Conservation (phyloP, 2,797 vertebrate species). For the Tokudaia muenninki region DNA sequence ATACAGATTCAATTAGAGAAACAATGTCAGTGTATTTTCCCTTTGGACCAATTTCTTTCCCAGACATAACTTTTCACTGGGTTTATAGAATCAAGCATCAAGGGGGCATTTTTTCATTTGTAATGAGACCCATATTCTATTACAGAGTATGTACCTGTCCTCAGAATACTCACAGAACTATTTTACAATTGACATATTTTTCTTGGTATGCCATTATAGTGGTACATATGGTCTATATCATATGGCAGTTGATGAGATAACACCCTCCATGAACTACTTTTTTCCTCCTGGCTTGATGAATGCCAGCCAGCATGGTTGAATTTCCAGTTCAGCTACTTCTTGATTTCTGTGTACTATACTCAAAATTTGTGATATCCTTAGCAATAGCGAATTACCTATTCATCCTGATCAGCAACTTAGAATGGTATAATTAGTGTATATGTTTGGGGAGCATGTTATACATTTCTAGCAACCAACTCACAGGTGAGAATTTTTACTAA, state of each 20-base stretch:
- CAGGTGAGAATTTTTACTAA: background rate
- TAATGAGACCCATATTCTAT: background rate
- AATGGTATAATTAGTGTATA: background rate
- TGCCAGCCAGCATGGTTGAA: background rate
- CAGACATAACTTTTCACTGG: background rate
- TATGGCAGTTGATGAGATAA: background rate
- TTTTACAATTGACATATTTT: background rate
- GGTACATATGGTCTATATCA: background rate
- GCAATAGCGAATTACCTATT: background rate
- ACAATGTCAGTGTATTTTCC: background rate
- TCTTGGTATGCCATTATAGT: background rate
- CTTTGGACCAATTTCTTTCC: background rate
- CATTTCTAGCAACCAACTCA: background rate
- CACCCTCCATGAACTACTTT: background rate
- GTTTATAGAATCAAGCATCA: background rate
- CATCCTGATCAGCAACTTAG: background rate
- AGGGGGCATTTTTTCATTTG: background rate
- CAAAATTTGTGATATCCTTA: background rate
- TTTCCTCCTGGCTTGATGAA: background rate
- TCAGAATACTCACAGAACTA: background rate
- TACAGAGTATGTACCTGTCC: background rate
- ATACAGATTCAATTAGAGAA: background rate
- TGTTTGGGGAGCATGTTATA: background rate
- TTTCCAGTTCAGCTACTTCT: background rate
- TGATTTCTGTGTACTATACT: background rate